These are phyloP conservation scores for Enteromius fasciolatus DNA, from an alignment of 2,797 vertebrate species.

Conservation along the genomic window DNA sequence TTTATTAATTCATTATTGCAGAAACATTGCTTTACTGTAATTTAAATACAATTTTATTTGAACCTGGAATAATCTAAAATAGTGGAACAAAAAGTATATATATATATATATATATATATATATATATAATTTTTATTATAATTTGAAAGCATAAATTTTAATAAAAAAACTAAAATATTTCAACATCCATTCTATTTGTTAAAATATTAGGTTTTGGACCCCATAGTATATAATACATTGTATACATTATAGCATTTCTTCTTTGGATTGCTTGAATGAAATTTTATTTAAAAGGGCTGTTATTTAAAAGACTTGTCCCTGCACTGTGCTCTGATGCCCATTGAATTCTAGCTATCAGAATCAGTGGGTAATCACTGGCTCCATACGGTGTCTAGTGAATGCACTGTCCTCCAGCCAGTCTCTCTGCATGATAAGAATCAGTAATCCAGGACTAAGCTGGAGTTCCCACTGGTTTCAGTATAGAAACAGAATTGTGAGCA, in stretches of 20 bases:
- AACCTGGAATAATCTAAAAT: not conserved
- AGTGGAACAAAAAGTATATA: too few species aligned
- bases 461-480: conserved; percentile 21
- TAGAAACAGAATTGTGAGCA: not conserved
- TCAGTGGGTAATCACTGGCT: conserved; percentile 28
- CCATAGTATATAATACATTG: not conserved
- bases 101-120: too few species aligned
- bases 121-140: not conserved
- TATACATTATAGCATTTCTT: not conserved
- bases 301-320: conserved; percentile 25
- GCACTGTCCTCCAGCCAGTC: not conserved
- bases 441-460: conserved; percentile 20
- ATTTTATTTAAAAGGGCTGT: conserved; percentile 17
- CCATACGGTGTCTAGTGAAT: conserved; percentile 45
- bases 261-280: not conserved
- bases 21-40: not conserved
- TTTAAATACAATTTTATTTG: not conserved
- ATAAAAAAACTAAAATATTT: too few species aligned
- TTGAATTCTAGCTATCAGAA: conserved; percentile 46
- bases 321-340: conserved; percentile 39
- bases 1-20: not conserved
- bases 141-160: not conserved
- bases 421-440: conserved; percentile 22
- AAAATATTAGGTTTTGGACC: not conserved
- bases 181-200: too few species aligned